These are phyloP conservation scores for Thunnus thynnus DNA, from an alignment of 2,113 vertebrate species.

Conservation along the genomic window DNA sequence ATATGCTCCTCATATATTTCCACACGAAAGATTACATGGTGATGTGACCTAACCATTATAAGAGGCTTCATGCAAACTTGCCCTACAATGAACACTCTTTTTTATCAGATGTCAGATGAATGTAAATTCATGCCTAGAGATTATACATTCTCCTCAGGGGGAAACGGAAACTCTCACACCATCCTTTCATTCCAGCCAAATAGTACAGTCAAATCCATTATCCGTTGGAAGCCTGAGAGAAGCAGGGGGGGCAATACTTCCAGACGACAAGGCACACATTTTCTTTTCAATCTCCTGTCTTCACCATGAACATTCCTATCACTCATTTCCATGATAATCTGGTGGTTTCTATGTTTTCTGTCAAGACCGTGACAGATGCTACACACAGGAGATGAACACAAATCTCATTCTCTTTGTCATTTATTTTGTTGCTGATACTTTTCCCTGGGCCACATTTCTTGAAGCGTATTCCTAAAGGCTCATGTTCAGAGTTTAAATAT, in stretches of 20 bases:
- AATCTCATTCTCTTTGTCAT: conserved; percentile 32
- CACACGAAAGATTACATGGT: conserved; percentile 5
- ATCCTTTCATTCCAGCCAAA: conserved; percentile 31
- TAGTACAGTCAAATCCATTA: conserved; percentile 50
- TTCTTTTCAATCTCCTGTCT: conserved; percentile 54
- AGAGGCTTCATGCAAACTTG: conserved; percentile 8
- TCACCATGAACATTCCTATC: conserved; percentile 36
- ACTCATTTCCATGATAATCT: conserved; percentile 58
- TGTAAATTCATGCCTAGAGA: conserved; percentile 35
- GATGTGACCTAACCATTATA: conserved; percentile 12
- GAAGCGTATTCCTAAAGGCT: not conserved
- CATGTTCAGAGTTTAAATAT: not conserved
- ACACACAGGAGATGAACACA: conserved; percentile 16
- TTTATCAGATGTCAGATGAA: conserved; percentile 19
- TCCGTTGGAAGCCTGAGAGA: not conserved
- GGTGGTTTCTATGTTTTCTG: conserved; percentile 38
- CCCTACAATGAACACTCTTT: conserved; percentile 5
- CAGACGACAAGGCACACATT: conserved; percentile 43
- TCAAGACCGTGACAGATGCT: conserved; percentile 41
- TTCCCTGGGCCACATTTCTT: not conserved
- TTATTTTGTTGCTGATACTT: conserved; percentile 8
- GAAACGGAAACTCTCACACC: conserved; percentile 29
- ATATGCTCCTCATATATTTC: not conserved
- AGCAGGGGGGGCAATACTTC: not conserved
- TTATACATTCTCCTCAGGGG: conserved; percentile 16